Conservation (phyloP, 2,113 vertebrate species). For the Podocnemis expansa region DNA sequence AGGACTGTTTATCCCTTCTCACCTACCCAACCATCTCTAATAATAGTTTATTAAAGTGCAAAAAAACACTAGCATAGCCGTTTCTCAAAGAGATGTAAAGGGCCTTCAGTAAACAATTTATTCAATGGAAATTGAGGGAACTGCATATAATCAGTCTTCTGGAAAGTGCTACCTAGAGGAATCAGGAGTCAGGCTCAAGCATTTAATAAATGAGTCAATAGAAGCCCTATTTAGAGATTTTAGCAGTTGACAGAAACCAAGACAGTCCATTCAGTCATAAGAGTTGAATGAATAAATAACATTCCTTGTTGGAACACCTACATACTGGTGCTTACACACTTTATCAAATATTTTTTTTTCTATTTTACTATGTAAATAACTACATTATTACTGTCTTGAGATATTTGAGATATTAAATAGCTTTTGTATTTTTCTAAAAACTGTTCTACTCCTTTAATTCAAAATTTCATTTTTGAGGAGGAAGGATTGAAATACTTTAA, state of each 20-base stretch:
- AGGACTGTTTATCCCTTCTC: not conserved
- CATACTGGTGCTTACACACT: not conserved
- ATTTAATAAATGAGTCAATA: not conserved
- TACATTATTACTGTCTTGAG: not conserved
- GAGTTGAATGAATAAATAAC: not conserved
- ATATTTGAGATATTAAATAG: not conserved
- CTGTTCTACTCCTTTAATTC: not conserved
- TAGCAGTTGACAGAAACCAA: not conserved
- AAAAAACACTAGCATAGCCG: not conserved
- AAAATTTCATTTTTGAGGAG: not conserved
- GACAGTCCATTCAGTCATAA: not conserved
- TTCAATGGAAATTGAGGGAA: not conserved
- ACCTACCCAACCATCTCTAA: not conserved
- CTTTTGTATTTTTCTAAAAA: not conserved
- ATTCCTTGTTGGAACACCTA: not conserved
- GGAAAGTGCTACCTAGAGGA: no score
- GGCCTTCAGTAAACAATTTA: not conserved
- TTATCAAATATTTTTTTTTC: not conserved
- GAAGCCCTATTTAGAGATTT: accelerated
- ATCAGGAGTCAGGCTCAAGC: not conserved
- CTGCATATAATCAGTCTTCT: no score
- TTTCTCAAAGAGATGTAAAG: not conserved
- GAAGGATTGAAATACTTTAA: not conserved
- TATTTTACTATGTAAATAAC: not conserved
- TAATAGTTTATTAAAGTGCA: not conserved